Base-by-base conservation (phyloP, 1,140 invertebrate genomes). In the Papilio machaon region DNA sequence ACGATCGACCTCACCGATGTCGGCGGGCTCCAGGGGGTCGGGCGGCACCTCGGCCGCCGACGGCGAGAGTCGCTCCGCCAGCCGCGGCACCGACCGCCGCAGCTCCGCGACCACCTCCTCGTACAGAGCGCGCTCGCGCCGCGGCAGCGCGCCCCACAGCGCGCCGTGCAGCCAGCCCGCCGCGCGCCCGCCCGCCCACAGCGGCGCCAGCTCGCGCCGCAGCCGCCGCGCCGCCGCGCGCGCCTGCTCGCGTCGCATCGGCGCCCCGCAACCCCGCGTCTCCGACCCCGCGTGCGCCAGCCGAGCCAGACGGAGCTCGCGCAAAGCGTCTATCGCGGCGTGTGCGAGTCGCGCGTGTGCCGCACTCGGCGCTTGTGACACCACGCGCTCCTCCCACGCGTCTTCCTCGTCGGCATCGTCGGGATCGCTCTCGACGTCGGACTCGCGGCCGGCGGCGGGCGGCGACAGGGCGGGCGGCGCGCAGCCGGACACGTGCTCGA, bases 11-110 rank as follows among this genome's bases (percentile, higher is more conserved):
- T 81, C 19, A 85, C 84, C 79, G 43, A 13, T 64, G 11, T 82
- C 84, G 10, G 54, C 74, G 7, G 82, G 78, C 73, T 67, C 78
- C 43, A 84, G 82, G 13, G 86, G 84, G 47, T 83, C 79, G 43
- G 80, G 82, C 78, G 73, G 60, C 23, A 80, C 52, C 46, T 74
- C 74, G 38, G 79, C 79, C 38, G 67, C 78, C 73, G 67, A 80
- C 46, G 86, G 76, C 73, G 74, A 64, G n/a, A 87, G 78, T 2
- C 89, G 85, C 73, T 82, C 87, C n/a, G 87, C 87, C 17, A 89
- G 85, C 1, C 85, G 85, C 30, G 89, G 87, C 49, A 83, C 85
- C 30, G 84, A 79, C 67, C 89, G 86, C 6, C 82, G 75, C 82
- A 89, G 83, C 82, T 87, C 86, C 10, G 70, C 58, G 49, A 82